Base-by-base conservation (phyloP, 2,888 invertebrate species). In the Stenichneumon culpator region DNA sequence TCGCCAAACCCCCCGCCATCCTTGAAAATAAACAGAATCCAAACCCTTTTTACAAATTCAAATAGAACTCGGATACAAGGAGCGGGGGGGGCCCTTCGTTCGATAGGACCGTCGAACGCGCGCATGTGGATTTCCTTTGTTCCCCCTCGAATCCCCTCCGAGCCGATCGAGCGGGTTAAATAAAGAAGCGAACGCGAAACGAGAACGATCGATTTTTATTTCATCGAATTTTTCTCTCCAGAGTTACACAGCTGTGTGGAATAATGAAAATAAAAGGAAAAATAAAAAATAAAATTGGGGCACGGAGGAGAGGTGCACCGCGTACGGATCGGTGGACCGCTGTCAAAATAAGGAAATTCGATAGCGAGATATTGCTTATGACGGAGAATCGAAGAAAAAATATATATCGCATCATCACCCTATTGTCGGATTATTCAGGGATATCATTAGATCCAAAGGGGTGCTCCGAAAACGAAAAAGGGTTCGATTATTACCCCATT, bases 281-380 rank as follows among this genome's bases (percentile, higher is more conserved):
- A 14, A 44, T 3, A 3, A 44, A 47, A 47, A 47, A 47, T 16
- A 47, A 65, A 50, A 77, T 65, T 39, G 54, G 65, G 19, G 39
- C 19, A 44, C 60, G 16, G 16, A 39, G 39, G 19, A 47, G 36
- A 44, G 63, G 63, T 54, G 36, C 65, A 69, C 25, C 82, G 82
- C 60, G 67, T 36, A 91, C 91, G 92, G 92, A 91, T 93, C 93
- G 92, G 75, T 91, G 90, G 86, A 87, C 91, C 89, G 92, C 93
- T 93, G 93, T 93, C 93, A 93, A 93, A 93, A 93, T 92, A 93
- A 79, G 85, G 93, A 91, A 93, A 93, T 90, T 87, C 92, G 93
- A 93, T 87, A 39, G 81, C 82, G 86, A 87, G 83, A 83, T 84
- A 84, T 86, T 73, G 68, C 86, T 79, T 72, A 72, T 82, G 72